phyloP scores from a whole-genome alignment of 2,888 invertebrate species.

The Willowsia nigromaculata region DNA sequence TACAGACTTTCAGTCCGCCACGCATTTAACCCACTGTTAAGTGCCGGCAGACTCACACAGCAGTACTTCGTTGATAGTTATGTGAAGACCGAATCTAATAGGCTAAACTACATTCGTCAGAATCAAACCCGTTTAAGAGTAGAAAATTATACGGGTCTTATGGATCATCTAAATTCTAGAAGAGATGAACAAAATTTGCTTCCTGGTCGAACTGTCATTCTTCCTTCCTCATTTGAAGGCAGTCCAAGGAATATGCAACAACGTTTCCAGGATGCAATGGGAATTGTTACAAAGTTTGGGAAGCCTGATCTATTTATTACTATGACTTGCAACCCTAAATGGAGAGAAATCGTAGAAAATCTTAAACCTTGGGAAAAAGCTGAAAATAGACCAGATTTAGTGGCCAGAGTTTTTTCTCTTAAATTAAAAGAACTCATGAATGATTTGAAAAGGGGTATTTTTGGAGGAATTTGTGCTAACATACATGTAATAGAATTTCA shows the following conservation, averaged over 20 bases:
- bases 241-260: slow-evolving; percentile 80
- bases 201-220: slow-evolving; percentile 72
- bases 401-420: slow-evolving; percentile 77
- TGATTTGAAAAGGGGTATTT: slow-evolving; percentile 77
- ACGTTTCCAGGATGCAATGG: slow-evolving; percentile 81
- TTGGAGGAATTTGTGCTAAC: slow-evolving; percentile 1
- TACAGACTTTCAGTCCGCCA: slow-evolving; percentile 67
- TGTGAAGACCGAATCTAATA: slow-evolving; percentile 78
- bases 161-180: background rate
- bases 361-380: slow-evolving; percentile 69
- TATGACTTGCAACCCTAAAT: slow-evolving; percentile 81
- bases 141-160: background rate
- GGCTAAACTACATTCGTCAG: slow-evolving; percentile 76
- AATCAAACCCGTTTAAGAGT: slow-evolving; percentile 78
- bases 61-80: slow-evolving; percentile 79
- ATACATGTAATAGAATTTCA: slow-evolving; percentile 79
- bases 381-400: slow-evolving; percentile 77
- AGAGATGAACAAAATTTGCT: background rate
- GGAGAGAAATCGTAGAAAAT: slow-evolving; percentile 79
- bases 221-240: slow-evolving; percentile 80
- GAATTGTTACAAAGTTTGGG: slow-evolving; percentile 80
- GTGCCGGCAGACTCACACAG: slow-evolving; percentile 78
- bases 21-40: slow-evolving; percentile 78
- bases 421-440: no score
- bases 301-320: slow-evolving; percentile 81